Evolutionary conservation across 30 jellyfish, hydroid and myxozoan genomes (phyloP).

Genomic region (Chironex yamaguchii): DNA sequence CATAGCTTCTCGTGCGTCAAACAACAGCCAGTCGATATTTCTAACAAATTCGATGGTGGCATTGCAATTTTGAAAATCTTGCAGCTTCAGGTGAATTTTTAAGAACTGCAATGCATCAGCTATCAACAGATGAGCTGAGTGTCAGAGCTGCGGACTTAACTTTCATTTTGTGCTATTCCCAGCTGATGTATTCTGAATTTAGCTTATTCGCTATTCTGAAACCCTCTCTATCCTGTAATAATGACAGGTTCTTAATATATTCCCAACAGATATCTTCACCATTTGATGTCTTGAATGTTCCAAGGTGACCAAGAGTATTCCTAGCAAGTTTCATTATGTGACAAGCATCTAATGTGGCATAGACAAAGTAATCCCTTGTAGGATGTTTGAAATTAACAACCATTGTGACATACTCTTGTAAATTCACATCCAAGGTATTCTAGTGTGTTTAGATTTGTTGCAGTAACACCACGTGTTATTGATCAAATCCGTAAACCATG

Average conservation of each 20-base stretch:
- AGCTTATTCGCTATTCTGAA: neutral
- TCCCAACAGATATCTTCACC: constrained; percentile 38
- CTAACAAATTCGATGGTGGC: constrained; percentile 33
- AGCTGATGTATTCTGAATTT: constrained; percentile 2
- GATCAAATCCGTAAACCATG: constrained; percentile 48
- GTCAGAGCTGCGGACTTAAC: constrained; percentile 49
- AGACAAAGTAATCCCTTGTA: constrained; percentile 26
- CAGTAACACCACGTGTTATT: constrained; percentile 59
- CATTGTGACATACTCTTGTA: constrained; percentile 8
- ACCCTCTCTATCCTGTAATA: constrained; percentile 40
- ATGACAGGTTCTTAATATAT: neutral
- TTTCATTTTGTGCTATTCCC: constrained; percentile 42
- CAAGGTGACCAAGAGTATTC: constrained; percentile 38
- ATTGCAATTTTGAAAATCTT: constrained; percentile 14
- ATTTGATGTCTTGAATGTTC: neutral
- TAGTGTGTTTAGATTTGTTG: constrained; percentile 14
- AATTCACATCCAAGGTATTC: constrained; percentile 42
- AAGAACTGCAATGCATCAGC: constrained; percentile 46
- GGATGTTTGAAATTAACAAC: constrained; percentile 33
- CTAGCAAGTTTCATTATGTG: constrained; percentile 61
- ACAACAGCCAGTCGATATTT: constrained; percentile 5
- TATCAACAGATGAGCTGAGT: constrained; percentile 25
- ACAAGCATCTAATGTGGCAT: constrained; percentile 41
- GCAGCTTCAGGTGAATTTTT: neutral
- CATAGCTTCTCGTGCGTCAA: too few relatives aligned